Percentiles rank a stretch among this genome's conserved stretches.
Conservation (phyloP, 2,888 invertebrate genomes). For the Ichneumoninae sp. region DNA sequence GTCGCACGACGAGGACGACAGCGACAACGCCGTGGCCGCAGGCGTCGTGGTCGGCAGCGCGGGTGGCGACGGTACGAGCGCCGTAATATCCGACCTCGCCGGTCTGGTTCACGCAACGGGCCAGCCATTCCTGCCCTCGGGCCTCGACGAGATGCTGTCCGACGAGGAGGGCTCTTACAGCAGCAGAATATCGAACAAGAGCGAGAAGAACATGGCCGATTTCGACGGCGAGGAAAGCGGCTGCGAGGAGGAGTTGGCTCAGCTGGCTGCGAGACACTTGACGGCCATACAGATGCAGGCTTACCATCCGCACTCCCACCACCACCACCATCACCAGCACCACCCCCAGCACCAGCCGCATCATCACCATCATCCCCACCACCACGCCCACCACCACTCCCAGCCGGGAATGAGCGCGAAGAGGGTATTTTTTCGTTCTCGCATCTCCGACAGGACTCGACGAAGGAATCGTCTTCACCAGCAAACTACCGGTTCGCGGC, state of each 20-base stretch:
- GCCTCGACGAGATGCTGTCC: constrained; percentile 82
- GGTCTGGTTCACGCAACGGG: constrained; percentile 83
- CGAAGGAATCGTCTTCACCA: constrained; percentile 55
- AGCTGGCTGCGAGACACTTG: constrained; percentile 88
- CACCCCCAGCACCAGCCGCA: constrained; percentile 64
- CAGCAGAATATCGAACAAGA: constrained; percentile 96
- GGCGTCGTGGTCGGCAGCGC: constrained; percentile 78
- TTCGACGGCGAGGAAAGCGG: constrained; percentile 96
- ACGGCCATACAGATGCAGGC: constrained; percentile 83
- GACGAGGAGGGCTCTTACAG: constrained; percentile 92
- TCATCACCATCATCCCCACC: constrained; percentile 70
- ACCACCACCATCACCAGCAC: constrained; percentile 72
- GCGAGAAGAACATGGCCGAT: constrained; percentile 97
- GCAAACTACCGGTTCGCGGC: constrained; percentile 77
- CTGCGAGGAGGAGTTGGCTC: constrained; percentile 93
- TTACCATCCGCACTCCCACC: constrained; percentile 81
- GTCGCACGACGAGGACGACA: constrained; percentile 82
- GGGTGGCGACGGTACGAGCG: constrained; percentile 79
- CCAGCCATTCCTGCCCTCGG: constrained; percentile 80
- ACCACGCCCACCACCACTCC: constrained; percentile 64
- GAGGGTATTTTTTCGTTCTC: constrained; percentile 78
- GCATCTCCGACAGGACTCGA: constrained; percentile 66
- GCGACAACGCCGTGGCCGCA: constrained; percentile 72
- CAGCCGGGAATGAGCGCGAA: constrained; percentile 77
- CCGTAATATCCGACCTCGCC: constrained; percentile 85